Base-by-base conservation (phyloP, 64 coral and sea anemone species). In the Porites lutea region DNA sequence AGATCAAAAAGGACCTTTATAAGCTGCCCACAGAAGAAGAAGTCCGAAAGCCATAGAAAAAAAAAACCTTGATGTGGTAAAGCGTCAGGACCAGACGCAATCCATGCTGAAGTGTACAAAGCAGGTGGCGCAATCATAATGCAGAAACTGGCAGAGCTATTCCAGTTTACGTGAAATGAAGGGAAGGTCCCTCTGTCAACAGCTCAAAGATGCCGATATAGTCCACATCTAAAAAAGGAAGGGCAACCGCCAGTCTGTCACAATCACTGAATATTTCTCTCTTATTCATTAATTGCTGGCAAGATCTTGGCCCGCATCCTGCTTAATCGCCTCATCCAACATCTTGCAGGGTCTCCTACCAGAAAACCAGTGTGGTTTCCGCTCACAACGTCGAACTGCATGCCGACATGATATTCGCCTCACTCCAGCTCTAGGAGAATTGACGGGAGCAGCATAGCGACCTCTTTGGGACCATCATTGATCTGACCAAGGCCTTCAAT, bases 401-500 rank as follows among this genome's bases (percentile, higher is more conserved):
- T 5, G 52, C 12, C 8, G 54, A 79, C 12, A 90, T 90, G 75
- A 57, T 90, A n/a, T 90, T 90, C n/a, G 75, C 88, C 15, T 61
- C 59, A 7, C 23, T 52, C 3, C 77, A n/a, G n/a, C n/a, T n/a
- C n/a, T n/a, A n/a, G n/a, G n/a, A n/a, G n/a, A n/a, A n/a, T n/a
- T n/a, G n/a, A n/a, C 37, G 48, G 48, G 88, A 90, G 49, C 88
- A 90, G 13, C 76, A 90, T 49, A 16, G 12, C 6, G 43, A 65
- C 60, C 88, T 90, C 16, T 81, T 53, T 50, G 78, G 11, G 7
- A 81, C 59, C 13, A 80, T 90, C n/a, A 77, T 89, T 18, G 87
- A 89, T 45, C 70, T 89, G 4, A 89, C 87, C 5, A 89, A 89
- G 15, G 73, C 87, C 1, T 89, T 89, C 37, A 74, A 89, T 53